Percentiles rank a stretch among this genome's conserved stretches.
phyloP scores from a whole-genome alignment of 2,888 invertebrate genomes.

The Aphodius granarius region DNA sequence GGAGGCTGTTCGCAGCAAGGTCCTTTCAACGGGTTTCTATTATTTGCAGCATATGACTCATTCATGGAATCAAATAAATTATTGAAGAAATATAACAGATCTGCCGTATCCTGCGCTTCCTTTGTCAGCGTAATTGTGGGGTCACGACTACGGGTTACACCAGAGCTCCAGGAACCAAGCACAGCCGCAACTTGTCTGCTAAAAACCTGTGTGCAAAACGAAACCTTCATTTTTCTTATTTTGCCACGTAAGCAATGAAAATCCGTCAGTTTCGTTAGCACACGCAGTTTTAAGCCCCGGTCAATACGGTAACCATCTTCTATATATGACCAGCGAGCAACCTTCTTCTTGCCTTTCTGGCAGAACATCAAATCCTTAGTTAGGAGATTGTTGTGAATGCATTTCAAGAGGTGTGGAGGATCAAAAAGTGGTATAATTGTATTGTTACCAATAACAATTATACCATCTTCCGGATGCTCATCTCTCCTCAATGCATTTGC shows the following conservation, averaged over 20 bases:
- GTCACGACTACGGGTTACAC: neutral
- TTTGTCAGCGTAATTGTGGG: neutral
- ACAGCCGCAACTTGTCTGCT: conserved; percentile 31
- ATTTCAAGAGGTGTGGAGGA: conserved; percentile 27
- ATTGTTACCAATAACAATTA: neutral
- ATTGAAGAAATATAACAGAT: conserved; percentile 1
- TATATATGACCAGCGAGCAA: conserved; percentile 28
- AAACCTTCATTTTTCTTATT: conserved; percentile 34
- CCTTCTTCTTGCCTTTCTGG: neutral
- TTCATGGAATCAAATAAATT: conserved; percentile 10
- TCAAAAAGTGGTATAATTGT: conserved; percentile 18
- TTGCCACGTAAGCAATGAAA: conserved; percentile 29
- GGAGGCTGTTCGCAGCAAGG: neutral
- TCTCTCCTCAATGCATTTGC: neutral
- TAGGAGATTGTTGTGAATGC: conserved; percentile 29
- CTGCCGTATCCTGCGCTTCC: conserved; percentile 7
- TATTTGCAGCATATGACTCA: neutral
- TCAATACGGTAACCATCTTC: conserved; percentile 29
- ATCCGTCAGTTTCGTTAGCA: conserved; percentile 31
- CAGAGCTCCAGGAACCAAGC: conserved; percentile 1
- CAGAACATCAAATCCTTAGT: conserved; percentile 25
- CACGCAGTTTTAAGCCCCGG: conserved; percentile 21
- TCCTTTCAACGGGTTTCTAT: neutral
- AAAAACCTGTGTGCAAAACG: conserved; percentile 31
- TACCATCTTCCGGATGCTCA: neutral